phyloP scores from a whole-genome alignment of 2,888 invertebrate species.

The Hirtodrosophila trivittata region DNA sequence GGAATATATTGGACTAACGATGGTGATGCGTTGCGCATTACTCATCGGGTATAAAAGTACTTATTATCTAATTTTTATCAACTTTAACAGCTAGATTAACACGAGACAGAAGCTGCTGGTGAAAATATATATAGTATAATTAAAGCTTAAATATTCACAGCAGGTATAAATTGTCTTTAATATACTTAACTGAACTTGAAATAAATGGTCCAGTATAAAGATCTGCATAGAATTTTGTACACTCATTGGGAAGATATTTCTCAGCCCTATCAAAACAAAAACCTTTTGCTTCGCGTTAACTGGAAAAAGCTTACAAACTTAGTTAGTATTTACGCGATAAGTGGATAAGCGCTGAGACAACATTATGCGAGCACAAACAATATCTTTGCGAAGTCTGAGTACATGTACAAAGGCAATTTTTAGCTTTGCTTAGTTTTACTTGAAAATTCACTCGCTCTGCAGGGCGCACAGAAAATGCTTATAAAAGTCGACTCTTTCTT shows the following conservation, averaged over 20 bases:
- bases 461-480: conserved; percentile 9
- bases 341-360: conserved; percentile 19
- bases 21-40: neutral
- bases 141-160: too few species aligned
- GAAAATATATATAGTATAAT: too few species aligned
- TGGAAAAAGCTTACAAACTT: neutral
- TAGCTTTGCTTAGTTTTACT: conserved; percentile 38
- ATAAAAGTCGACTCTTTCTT: conserved; percentile 1
- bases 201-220: too few species aligned
- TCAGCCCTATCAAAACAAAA: neutral
- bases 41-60: neutral
- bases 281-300: neutral
- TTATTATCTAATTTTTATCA: conserved; percentile 10
- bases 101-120: neutral
- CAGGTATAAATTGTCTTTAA: too few species aligned
- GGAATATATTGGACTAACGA: too few species aligned
- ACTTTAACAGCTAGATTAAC: conserved; percentile 5
- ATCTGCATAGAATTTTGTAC: too few species aligned
- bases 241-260: too few species aligned
- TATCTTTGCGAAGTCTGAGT: conserved; percentile 3
- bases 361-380: conserved; percentile 3
- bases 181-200: too few species aligned
- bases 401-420: neutral
- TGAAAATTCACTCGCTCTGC: conserved; percentile 18
- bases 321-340: conserved; percentile 29